Evolutionary conservation across 2,113 vertebrate species (phyloP).

Genomic region (Oryzias curvinotus): DNA sequence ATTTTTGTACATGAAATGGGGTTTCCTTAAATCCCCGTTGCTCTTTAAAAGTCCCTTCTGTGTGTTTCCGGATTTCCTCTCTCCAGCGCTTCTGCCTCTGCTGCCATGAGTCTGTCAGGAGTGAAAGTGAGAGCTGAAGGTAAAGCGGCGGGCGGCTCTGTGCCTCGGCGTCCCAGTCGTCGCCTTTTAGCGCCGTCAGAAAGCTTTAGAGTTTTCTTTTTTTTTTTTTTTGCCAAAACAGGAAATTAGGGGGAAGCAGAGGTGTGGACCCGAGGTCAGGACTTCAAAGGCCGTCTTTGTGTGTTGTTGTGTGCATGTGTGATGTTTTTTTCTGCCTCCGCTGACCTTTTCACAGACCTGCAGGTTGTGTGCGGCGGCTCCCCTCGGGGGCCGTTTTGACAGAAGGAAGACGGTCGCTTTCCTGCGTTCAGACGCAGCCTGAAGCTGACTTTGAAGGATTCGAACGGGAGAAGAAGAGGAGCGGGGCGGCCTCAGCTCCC

Average conservation of each 20-base stretch:
- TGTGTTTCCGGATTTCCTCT: too few relatives aligned
- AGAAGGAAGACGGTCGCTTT: not conserved
- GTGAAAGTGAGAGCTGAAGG: too few relatives aligned
- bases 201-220: constrained; percentile 12
- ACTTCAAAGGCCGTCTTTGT: constrained; percentile 31
- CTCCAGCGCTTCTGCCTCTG: too few relatives aligned
- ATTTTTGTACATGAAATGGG: too few relatives aligned
- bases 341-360: constrained; percentile 42
- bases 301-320: constrained; percentile 6
- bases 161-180: too few relatives aligned
- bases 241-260: constrained; percentile 51
- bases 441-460: constrained; percentile 2
- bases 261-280: constrained; percentile 29
- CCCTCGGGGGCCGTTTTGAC: too few relatives aligned
- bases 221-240: constrained; percentile 35
- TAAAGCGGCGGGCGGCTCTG: too few relatives aligned
- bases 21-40: too few relatives aligned
- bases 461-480: constrained; percentile 16
- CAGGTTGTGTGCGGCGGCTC: constrained; percentile 3
- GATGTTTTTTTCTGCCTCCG: constrained; percentile 31
- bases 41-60: too few relatives aligned
- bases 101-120: too few relatives aligned
- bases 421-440: not conserved
- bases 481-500: constrained; percentile 39
- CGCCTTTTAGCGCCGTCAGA: too few relatives aligned